phyloP scores from a whole-genome alignment of 2,113 vertebrate genomes.

The Oriolus oriolus region DNA sequence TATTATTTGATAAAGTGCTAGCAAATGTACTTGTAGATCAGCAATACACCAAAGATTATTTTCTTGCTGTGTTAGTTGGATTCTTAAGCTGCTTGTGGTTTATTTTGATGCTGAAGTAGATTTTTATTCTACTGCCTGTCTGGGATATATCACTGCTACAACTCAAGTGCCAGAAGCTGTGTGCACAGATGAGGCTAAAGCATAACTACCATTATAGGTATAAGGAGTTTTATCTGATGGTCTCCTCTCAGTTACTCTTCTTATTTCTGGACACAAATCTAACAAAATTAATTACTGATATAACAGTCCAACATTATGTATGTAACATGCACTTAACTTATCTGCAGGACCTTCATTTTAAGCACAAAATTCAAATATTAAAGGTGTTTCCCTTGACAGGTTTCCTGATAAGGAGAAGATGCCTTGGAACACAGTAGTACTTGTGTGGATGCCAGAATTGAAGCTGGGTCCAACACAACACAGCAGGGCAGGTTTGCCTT shows the following conservation, averaged over 20 bases:
- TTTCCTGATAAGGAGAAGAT: neutral
- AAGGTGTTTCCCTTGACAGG: neutral
- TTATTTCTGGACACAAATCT: neutral
- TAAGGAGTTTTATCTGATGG: neutral
- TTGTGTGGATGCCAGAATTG: neutral
- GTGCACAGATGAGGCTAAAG: neutral
- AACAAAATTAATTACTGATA: neutral
- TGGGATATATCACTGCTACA: neutral
- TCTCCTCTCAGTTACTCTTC: neutral
- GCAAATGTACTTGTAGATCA: neutral
- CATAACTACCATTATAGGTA: neutral
- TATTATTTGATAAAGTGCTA: slow-evolving; percentile 35
- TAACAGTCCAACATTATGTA: neutral
- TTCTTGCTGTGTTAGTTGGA: slow-evolving; percentile 37
- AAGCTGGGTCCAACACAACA: neutral
- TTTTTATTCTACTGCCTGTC: slow-evolving; percentile 8
- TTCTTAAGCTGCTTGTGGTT: slow-evolving; percentile 49
- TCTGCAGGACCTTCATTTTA: neutral
- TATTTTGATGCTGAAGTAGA: slow-evolving; percentile 5
- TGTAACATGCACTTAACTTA: neutral
- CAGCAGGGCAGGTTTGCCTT: neutral
- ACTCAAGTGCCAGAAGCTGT: neutral
- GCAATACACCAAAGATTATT: neutral
- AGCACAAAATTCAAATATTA: neutral
- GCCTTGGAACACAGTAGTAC: neutral